Evolutionary conservation across 1,140 invertebrate species (phyloP).

Genomic region (Notospermus geniculatus): DNA sequence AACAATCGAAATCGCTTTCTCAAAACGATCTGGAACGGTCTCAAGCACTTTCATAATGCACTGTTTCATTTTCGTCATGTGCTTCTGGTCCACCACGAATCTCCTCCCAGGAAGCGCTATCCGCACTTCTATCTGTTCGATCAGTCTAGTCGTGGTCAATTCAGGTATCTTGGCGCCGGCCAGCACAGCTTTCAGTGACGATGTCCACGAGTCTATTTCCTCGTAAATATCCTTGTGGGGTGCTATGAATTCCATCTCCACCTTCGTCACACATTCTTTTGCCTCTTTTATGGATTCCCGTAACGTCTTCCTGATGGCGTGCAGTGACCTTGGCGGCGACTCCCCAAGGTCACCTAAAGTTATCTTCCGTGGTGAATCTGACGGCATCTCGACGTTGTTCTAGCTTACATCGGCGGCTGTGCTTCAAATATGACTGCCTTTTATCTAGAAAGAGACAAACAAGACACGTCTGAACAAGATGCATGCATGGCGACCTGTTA

Average conservation of each 20-base stretch:
- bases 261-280: neutral
- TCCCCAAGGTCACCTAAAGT: too few relatives aligned
- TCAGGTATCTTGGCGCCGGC: neutral
- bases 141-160: neutral
- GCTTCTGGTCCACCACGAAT: neutral
- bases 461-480: too few relatives aligned
- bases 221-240: neutral
- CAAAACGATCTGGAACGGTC: slow-evolving; percentile 6
- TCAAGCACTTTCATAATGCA: neutral
- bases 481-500: too few relatives aligned
- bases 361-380: too few relatives aligned
- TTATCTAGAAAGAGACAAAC: too few relatives aligned
- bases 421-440: too few relatives aligned
- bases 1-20: slow-evolving; percentile 7
- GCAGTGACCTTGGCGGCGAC: too few relatives aligned
- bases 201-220: neutral
- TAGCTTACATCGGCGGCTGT: too few relatives aligned
- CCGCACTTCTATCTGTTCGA: neutral
- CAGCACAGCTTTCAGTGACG: neutral
- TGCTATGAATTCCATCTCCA: neutral
- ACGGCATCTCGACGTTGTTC: too few relatives aligned
- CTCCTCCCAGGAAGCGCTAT: neutral
- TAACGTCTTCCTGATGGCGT: too few relatives aligned
- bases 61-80: slow-evolving; percentile 1
- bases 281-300: too few relatives aligned